Evolutionary conservation across 2,797 vertebrate species (phyloP), one percentile per base, ranked within the genome.

Genomic region (Odontamblyopus lacepedii): DNA sequence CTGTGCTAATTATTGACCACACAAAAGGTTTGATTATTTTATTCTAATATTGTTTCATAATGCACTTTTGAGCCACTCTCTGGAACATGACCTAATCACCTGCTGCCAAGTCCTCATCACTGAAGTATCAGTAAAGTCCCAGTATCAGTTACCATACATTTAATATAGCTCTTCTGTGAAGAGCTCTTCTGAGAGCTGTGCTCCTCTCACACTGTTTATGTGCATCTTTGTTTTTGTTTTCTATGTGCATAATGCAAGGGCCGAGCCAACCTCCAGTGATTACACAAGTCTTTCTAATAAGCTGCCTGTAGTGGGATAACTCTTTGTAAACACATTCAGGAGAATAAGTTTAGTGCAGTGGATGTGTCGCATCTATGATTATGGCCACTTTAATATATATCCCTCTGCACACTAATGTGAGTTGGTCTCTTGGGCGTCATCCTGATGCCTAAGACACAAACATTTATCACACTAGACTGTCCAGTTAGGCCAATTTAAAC

Each of bases 91-190:
- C 38, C 67, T 26, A 56, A 78, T 86, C 85, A 86, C 81, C 85
- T 89, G 84, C 78, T 86, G 76, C 30, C 0, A 12, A 82, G 67
- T 38, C 75, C 65, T 84, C 84, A 87, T 72, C 69, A 66, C 78
- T 74, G 68, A 72, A 84, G 82, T 60, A 60, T 84, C 77, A 71
- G 74, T 29, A 72, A 15, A 60, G 26, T 60, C 6, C 67, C 50
- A 11, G 69, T 85, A 67, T 89, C 85, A 15, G 64, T 91, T 87
- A 83, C 82, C 76, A 85, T 87, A 87, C 76, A 77, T 85, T 82
- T 13, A 80, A 82, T 87, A 73, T 87, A 88, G 83, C 82, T 80
- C 76, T 86, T 82, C 86, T 78, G 44, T 78, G 83, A 87, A 86
- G 73, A 35, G 50, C 48, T 13, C 63, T 85, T 89, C 77, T 70